A percentile compares a stretch with the other conserved stretches of the same genome.
Conservation (phyloP, 2,113 vertebrate species). For the Nothoprocta perdicaria region DNA sequence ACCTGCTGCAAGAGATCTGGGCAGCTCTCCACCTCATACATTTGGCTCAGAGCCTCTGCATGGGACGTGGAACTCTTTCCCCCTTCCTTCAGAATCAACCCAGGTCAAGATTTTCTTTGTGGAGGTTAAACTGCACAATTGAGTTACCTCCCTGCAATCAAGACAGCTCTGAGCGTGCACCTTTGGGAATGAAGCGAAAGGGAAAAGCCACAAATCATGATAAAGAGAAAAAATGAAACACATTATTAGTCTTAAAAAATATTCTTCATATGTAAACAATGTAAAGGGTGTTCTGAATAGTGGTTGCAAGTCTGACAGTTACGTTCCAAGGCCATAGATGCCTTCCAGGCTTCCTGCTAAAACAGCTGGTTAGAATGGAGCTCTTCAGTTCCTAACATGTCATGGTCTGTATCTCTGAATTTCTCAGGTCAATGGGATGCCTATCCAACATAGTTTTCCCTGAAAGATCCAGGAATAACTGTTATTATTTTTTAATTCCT, state of each 20-base stretch:
- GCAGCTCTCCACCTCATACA: constrained; percentile 53
- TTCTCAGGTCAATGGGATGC: background rate
- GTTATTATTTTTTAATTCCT: background rate
- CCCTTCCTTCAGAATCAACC: constrained; percentile 17
- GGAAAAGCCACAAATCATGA: constrained; percentile 9
- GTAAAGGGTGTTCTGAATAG: background rate
- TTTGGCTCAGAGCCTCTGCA: constrained; percentile 48
- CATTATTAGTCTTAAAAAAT: constrained; percentile 13
- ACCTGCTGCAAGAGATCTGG: constrained; percentile 44
- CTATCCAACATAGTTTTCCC: background rate
- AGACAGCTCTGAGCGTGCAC: background rate
- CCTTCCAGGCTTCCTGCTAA: background rate
- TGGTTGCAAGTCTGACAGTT: background rate
- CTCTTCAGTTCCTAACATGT: background rate
- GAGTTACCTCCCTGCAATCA: constrained; percentile 37
- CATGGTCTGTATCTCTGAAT: background rate
- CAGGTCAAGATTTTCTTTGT: constrained; percentile 53
- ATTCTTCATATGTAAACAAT: constrained; percentile 34
- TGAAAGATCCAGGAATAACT: background rate
- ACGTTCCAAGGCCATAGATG: background rate
- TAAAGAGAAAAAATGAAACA: constrained; percentile 25
- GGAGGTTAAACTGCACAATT: background rate
- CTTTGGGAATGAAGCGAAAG: constrained; percentile 38
- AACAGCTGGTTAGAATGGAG: background rate
- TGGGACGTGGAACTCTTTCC: constrained; percentile 5